Percentiles rank a stretch among this genome's conserved stretches.
phyloP scores from a whole-genome alignment of 2,797 vertebrate genomes.

The Premnoplex brunnescens region DNA sequence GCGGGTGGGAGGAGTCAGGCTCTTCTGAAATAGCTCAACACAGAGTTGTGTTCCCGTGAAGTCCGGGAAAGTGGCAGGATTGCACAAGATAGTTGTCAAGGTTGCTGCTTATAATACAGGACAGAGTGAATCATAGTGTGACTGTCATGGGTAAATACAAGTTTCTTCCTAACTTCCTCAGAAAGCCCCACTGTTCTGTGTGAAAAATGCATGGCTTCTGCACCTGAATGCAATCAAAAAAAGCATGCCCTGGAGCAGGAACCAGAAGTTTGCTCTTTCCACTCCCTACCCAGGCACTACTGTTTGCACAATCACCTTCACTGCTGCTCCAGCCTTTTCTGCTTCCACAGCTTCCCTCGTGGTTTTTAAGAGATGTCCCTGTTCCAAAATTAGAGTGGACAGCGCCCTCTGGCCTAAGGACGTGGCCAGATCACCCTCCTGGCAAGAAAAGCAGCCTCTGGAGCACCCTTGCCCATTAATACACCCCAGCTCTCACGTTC shows the following conservation, averaged over 20 bases:
- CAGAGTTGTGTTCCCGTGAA: neutral
- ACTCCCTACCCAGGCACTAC: neutral
- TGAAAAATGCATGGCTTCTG: neutral
- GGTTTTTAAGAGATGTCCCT: neutral
- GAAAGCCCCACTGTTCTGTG: neutral
- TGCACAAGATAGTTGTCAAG: constrained; percentile 39
- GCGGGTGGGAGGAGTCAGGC: neutral
- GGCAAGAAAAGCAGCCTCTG: neutral
- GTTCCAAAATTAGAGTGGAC: constrained; percentile 5
- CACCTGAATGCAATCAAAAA: neutral
- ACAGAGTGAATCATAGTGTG: constrained; percentile 17
- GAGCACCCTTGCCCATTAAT: neutral
- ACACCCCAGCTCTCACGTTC: neutral
- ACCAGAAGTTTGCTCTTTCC: neutral
- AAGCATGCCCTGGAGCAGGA: neutral
- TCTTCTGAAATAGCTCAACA: neutral
- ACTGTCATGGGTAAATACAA: neutral
- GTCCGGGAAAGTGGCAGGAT: constrained; percentile 2
- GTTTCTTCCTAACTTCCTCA: neutral
- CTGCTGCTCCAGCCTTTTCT: neutral
- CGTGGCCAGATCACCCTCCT: neutral
- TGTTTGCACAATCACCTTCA: neutral
- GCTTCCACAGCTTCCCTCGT: neutral
- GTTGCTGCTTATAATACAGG: constrained; percentile 8
- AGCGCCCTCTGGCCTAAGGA: constrained; percentile 51